Base-by-base conservation (phyloP, 2,888 invertebrate genomes). In the Drosophila multiciliata region DNA sequence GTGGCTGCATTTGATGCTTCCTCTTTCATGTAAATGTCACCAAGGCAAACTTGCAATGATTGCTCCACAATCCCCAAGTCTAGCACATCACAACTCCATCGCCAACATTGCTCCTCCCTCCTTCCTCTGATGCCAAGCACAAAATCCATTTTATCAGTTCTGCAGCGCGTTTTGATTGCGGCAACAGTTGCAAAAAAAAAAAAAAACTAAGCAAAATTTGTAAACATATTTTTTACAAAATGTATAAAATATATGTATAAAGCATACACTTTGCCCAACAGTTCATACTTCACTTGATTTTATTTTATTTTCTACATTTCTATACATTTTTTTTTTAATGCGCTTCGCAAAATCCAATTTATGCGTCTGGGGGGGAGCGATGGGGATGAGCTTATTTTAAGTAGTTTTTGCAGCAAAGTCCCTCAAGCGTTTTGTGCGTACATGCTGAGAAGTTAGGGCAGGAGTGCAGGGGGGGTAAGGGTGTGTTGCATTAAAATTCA, bases 161-260 rank as follows among this genome's bases (percentile, higher is more conserved):
- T 35, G 35, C 52, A 57, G 45, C 38, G 62, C 70, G 74, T 61
- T 80, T 77, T 87, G 83, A 84, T 84, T 84, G 83, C 85, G 85
- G 87, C 74, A 77, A 79, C 76, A 80, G 71, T 80, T 76, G 83
- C 85, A 57, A 12, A 50, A 32, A 32, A 49, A 29, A 55, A 76
- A 38, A 35, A 20, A 70, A 38, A 29, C 29, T 29, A 38, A 55
- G n/a, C 26, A 38, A 49, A 61, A 75, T 80, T 78, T 78, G 78
- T 77, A 77, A 88, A 86, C 84, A 88, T 88, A 88, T 86, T 88
- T 88, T 84, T 77, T 82, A 63, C 54, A 69, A 72, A 78, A 77
- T 79, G 63, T 83, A 81, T 78, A 54, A 1, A 2, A 49, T 23
- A 49, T 29, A 17, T 29, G 38, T 29, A 54, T 35, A 29, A n/a